Evolutionary conservation across 2,888 invertebrate species (phyloP).

Genomic region (Coecobrya sp.): DNA sequence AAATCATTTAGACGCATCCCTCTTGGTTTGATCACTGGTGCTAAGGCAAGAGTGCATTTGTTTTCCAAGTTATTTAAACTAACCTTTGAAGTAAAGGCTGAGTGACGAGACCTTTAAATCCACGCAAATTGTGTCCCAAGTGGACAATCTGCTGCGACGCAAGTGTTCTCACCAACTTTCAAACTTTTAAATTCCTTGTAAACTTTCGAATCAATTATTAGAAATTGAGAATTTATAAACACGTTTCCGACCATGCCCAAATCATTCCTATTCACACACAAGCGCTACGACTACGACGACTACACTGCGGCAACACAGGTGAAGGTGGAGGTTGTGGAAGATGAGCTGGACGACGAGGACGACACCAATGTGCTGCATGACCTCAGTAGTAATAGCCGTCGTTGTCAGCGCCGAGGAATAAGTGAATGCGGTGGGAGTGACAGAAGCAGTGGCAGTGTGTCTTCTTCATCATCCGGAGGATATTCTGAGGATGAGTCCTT

Average conservation of each 20-base stretch:
- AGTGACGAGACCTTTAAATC: no score
- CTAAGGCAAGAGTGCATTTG: no score
- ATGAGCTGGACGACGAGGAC: constrained; percentile 59
- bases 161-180: no score
- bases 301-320: constrained; percentile 28
- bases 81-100: no score
- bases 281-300: constrained; percentile 88
- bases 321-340: constrained; percentile 54
- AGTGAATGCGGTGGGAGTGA: background rate
- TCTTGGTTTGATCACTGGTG: no score
- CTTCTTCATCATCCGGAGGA: background rate
- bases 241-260: constrained; percentile 89
- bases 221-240: background rate
- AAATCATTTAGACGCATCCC: no score
- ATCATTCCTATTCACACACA: constrained; percentile 91
- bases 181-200: no score
- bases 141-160: no score
- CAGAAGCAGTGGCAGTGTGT: constrained; percentile 30
- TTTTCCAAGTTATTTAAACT: no score
- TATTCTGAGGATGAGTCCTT: constrained; percentile 31
- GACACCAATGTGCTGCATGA: constrained; percentile 52
- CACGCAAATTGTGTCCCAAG: no score
- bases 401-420: background rate
- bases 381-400: constrained; percentile 32
- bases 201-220: no score